Percentiles rank a stretch among this genome's conserved stretches.
phyloP scores from a whole-genome alignment of 2,113 vertebrate genomes.

The Ptyas mucosa region DNA sequence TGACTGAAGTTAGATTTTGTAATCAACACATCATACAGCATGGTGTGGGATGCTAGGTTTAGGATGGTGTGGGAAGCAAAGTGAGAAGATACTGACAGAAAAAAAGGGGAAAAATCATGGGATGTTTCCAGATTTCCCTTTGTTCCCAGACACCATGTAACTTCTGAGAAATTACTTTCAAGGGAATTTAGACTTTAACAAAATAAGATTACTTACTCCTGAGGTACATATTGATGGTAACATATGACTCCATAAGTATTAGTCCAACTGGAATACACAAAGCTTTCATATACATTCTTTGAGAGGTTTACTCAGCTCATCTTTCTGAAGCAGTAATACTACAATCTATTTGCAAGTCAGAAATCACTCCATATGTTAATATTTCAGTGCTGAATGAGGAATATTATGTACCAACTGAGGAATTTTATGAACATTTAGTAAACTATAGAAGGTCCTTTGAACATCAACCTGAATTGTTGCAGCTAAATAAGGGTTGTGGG shows the following conservation, averaged over 20 bases:
- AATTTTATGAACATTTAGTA: not conserved
- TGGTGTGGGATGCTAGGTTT: not conserved
- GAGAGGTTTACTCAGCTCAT: not conserved
- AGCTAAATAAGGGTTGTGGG: not conserved
- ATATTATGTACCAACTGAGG: not conserved
- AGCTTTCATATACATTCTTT: not conserved
- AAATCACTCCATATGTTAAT: not conserved
- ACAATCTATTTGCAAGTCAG: not conserved
- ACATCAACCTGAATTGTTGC: not conserved
- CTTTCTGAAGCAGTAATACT: not conserved
- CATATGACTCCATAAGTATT: not conserved
- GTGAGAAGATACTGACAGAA: not conserved
- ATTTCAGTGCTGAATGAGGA: not conserved
- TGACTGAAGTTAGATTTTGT: not conserved
- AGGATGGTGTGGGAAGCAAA: not conserved
- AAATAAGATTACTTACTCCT: not conserved
- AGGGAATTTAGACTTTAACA: not conserved
- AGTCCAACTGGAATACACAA: not conserved
- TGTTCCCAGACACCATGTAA: not conserved
- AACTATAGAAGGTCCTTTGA: not conserved
- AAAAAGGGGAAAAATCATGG: not conserved
- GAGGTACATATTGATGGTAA: not conserved
- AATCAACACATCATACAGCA: not conserved
- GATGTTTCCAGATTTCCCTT: not conserved
- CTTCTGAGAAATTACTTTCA: not conserved